These are phyloP conservation scores for Centruroides sculpturatus DNA, from an alignment of 1,140 invertebrate genomes.

Conservation along the genomic window DNA sequence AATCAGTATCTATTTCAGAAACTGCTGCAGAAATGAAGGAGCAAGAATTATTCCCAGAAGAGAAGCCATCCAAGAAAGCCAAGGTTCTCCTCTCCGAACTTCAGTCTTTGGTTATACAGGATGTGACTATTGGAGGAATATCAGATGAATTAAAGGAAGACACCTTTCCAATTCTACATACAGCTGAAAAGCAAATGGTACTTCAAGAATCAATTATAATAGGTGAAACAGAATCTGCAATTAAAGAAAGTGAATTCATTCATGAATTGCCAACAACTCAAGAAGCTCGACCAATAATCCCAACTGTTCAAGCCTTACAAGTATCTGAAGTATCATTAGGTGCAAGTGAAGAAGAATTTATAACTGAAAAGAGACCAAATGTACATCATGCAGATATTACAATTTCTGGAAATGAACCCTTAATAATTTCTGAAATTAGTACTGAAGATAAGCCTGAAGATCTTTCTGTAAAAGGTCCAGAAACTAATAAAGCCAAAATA, in stretches of 20 bases:
- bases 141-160: slow-evolving; percentile 10
- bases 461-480: slow-evolving; percentile 4
- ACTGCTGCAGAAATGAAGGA: slow-evolving; percentile 14
- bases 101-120: slow-evolving; percentile 5
- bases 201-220: slow-evolving; percentile 10
- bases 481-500: slow-evolving; percentile 4
- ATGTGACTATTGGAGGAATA: slow-evolving; percentile 6
- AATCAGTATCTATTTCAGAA: slow-evolving; percentile 19
- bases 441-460: slow-evolving; percentile 1
- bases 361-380: slow-evolving; percentile 29
- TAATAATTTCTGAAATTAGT: slow-evolving; percentile 10
- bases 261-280: slow-evolving; percentile 22
- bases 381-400: slow-evolving; percentile 3
- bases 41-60: background rate
- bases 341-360: slow-evolving; percentile 30
- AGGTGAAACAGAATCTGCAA: slow-evolving; percentile 33
- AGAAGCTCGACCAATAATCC: slow-evolving; percentile 29
- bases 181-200: slow-evolving; percentile 3
- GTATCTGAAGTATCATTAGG: slow-evolving; percentile 13
- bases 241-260: slow-evolving; percentile 39
- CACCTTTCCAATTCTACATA: slow-evolving; percentile 4
- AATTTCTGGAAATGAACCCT: slow-evolving; percentile 5
- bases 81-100: slow-evolving; percentile 3
- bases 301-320: slow-evolving; percentile 20
- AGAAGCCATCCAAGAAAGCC: slow-evolving; percentile 6